Evolutionary conservation across 2,113 vertebrate species (phyloP).

Genomic region (Mionectes macconnelli): DNA sequence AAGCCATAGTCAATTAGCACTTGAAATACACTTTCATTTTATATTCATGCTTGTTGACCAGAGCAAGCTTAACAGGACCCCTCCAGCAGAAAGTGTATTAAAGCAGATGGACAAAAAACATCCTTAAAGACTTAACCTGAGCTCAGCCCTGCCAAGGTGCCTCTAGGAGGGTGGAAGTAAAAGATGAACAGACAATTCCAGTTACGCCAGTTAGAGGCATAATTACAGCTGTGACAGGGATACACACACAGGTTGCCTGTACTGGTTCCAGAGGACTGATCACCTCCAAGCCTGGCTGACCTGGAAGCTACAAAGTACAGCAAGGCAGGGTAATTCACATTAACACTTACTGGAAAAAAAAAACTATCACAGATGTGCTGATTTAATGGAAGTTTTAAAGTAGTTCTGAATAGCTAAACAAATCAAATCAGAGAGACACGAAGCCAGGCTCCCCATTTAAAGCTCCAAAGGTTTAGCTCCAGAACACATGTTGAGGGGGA

Average conservation of each 20-base stretch:
- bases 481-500: neutral
- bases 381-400: neutral
- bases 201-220: neutral
- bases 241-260: neutral
- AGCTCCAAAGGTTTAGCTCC: neutral
- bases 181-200: neutral
- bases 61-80: neutral
- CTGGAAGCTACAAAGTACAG: neutral
- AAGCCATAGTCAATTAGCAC: neutral
- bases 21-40: neutral
- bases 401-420: neutral
- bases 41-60: neutral
- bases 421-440: neutral
- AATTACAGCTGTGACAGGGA: neutral
- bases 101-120: neutral
- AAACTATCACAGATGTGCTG: neutral
- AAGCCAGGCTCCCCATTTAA: neutral
- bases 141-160: neutral
- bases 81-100: neutral
- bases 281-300: neutral
- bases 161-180: neutral
- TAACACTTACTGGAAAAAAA: neutral
- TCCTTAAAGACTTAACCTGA: neutral
- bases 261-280: neutral
- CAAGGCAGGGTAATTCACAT: neutral